Percentiles rank a stretch among this genome's conserved stretches.
phyloP scores from a whole-genome alignment of 2,113 vertebrate species.

The Motacilla tschutschensis region DNA sequence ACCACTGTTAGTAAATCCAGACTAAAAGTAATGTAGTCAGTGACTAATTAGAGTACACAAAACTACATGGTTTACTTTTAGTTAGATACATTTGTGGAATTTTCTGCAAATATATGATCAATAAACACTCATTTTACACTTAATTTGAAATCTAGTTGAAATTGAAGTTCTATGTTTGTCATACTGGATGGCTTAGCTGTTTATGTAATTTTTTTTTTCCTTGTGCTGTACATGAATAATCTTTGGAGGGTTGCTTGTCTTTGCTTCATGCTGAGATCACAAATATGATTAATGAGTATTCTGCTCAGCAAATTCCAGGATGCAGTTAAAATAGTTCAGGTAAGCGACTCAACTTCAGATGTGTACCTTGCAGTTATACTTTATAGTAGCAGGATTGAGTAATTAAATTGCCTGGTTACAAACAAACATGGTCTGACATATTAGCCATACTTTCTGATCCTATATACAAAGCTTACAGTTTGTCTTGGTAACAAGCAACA shows the following conservation, averaged over 20 bases:
- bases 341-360: background rate
- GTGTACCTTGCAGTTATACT: background rate
- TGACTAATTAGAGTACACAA: background rate
- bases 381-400: background rate
- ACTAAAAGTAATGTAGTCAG: background rate
- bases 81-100: background rate
- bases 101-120: background rate
- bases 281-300: background rate
- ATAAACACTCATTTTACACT: background rate
- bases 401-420: slow-evolving; percentile 13
- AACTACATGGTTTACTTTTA: background rate
- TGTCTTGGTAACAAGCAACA: background rate
- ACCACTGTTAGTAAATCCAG: background rate
- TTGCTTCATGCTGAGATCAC: background rate
- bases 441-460: background rate
- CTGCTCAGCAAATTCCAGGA: background rate
- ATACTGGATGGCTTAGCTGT: background rate
- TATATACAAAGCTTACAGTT: background rate
- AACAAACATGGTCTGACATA: background rate
- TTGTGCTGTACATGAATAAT: background rate
- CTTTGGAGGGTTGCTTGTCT: background rate
- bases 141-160: background rate
- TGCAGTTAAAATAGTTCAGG: background rate
- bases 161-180: background rate
- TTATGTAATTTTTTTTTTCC: background rate